Evolutionary conservation across 2,888 invertebrate species (phyloP).

Genomic region (Callyntrura sp.): DNA sequence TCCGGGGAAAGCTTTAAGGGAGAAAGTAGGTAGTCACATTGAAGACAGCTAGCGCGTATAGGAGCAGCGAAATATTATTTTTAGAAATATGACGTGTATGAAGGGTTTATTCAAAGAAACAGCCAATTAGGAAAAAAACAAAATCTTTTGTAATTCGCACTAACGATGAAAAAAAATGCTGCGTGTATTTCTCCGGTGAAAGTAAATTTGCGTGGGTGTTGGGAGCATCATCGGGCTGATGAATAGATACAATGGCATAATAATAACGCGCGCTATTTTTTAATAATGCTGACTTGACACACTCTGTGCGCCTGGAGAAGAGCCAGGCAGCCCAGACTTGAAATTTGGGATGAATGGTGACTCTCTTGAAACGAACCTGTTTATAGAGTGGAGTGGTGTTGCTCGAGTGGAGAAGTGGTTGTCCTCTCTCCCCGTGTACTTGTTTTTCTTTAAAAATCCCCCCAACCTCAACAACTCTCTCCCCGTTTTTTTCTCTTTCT

Average conservation of each 20-base stretch:
- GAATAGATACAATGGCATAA: too few relatives aligned
- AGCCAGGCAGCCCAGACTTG: too few relatives aligned
- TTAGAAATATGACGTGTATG: neutral
- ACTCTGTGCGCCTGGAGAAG: too few relatives aligned
- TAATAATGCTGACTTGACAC: neutral
- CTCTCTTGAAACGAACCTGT: neutral
- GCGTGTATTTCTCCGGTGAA: neutral
- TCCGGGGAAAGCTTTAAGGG: neutral
- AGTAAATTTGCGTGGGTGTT: neutral
- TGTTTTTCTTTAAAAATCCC: slow-evolving; percentile 5
- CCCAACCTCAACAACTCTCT: slow-evolving; percentile 9
- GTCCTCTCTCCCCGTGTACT: neutral
- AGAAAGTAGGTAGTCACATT: neutral
- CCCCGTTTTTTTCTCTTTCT: slow-evolving; percentile 32
- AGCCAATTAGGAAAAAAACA: neutral
- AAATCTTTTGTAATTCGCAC: too few relatives aligned
- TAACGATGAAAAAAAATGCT: neutral
- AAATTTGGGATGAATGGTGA: too few relatives aligned
- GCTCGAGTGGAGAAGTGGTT: slow-evolving; percentile 6
- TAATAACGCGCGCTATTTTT: too few relatives aligned
- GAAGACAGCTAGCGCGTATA: too few relatives aligned
- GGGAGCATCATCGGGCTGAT: too few relatives aligned
- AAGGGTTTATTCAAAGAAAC: neutral
- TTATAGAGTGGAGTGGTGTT: slow-evolving; percentile 51
- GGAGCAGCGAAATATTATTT: too few relatives aligned